phyloP scores from a whole-genome alignment of 2,113 vertebrate species.

The Motacilla tschutschensis region DNA sequence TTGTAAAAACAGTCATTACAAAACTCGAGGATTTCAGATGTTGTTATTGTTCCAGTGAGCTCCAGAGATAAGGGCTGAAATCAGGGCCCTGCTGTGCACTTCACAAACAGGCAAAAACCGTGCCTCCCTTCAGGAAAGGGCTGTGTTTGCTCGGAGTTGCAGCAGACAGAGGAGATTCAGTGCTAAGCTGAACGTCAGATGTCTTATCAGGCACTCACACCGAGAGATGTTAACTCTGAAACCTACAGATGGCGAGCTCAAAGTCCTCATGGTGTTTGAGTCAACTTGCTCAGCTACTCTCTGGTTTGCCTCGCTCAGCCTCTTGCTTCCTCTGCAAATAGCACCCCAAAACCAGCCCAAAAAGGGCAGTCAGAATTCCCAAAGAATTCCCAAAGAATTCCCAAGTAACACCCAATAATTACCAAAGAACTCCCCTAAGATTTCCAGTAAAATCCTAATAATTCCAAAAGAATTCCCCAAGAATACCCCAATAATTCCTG shows the following conservation, averaged over 20 bases:
- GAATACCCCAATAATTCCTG: too few species aligned
- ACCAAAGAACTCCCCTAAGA: too few species aligned
- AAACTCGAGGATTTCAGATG: neutral
- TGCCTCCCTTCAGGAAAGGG: neutral
- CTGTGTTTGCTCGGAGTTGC: neutral
- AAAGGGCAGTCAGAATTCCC: fast-evolving
- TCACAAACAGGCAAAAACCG: neutral
- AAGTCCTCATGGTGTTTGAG: neutral
- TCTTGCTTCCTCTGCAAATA: neutral
- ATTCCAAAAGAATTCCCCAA: too few species aligned
- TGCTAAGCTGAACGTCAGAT: neutral
- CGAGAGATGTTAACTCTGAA: neutral
- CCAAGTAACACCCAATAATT: too few species aligned
- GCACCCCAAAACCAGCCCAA: neutral
- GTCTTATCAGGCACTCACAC: neutral
- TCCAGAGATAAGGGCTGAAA: constrained; percentile 14
- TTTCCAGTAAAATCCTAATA: too few species aligned
- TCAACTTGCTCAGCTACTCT: fast-evolving
- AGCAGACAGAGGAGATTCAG: neutral
- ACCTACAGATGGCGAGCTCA: neutral
- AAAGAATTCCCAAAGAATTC: too few species aligned
- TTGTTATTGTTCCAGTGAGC: neutral
- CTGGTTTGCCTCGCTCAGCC: neutral
- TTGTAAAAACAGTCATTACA: neutral
- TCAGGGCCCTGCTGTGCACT: constrained; percentile 37